phyloP scores from a whole-genome alignment of 1,140 invertebrate species.

The Bombus sylvicola region DNA sequence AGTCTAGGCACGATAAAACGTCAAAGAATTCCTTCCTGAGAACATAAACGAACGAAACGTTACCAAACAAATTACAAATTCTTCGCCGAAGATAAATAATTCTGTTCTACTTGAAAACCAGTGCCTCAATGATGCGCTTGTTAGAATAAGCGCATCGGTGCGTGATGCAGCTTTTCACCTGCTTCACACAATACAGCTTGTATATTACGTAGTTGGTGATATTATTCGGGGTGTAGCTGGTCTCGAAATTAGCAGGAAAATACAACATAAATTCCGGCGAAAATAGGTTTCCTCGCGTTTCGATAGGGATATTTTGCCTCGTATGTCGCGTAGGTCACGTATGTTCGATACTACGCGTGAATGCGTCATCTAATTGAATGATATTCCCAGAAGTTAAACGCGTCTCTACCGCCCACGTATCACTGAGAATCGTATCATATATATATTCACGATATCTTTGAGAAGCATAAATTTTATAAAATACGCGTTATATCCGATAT shows the following conservation, averaged over 20 bases:
- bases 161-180: not conserved
- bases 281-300: not conserved
- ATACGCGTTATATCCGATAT: not conserved
- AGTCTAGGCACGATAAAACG: not conserved
- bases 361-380: constrained; percentile 11
- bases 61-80: not conserved
- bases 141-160: not conserved
- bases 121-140: not conserved
- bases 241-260: not conserved
- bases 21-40: not conserved
- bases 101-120: not conserved
- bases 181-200: not conserved
- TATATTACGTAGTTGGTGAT: not conserved
- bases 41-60: not conserved
- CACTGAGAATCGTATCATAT: not conserved
- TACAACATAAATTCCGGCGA: not conserved
- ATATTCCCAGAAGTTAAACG: not conserved
- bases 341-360: not conserved
- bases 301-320: not conserved
- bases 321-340: not conserved
- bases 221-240: not conserved
- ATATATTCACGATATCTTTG: too few relatives aligned
- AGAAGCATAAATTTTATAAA: not conserved
- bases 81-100: not conserved
- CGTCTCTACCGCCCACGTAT: too few relatives aligned